Evolutionary conservation across 2,113 vertebrate species (phyloP).

Genomic region (Ceratotherium simum): DNA sequence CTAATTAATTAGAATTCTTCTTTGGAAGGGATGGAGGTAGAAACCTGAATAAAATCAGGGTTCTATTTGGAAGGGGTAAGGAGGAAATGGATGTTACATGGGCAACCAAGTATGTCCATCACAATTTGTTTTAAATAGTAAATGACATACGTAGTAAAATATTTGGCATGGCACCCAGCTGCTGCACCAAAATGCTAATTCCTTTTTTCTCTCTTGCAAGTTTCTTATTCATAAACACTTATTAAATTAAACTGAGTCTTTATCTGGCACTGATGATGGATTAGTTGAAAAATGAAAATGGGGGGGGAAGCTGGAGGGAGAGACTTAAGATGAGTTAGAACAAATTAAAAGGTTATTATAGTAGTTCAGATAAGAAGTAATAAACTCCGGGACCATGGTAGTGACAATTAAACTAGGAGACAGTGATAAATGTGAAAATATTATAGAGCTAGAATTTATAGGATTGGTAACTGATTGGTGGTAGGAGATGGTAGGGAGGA

Average conservation of each 20-base stretch:
- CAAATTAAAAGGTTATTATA: slow-evolving; percentile 54
- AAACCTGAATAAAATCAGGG: not conserved
- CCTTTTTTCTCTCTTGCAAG: not conserved
- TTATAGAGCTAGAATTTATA: slow-evolving; percentile 33
- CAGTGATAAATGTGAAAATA: slow-evolving; percentile 58
- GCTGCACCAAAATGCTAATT: not conserved
- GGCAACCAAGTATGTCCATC: not conserved
- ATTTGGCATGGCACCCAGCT: not conserved
- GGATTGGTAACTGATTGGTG: not conserved
- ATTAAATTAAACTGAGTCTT: slow-evolving; percentile 24
- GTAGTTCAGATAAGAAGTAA: slow-evolving; percentile 57
- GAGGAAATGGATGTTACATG: not conserved
- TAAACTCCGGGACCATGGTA: not conserved
- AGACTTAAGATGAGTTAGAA: slow-evolving; percentile 39
- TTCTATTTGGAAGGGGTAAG: not conserved
- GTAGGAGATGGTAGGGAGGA: not conserved
- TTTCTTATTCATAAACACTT: slow-evolving; percentile 35
- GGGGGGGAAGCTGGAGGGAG: not conserved
- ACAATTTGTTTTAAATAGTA: slow-evolving; percentile 44
- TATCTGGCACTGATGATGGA: not conserved
- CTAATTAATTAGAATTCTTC: not conserved
- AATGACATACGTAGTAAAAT: not conserved
- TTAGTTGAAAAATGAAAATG: not conserved
- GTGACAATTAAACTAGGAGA: slow-evolving; percentile 38
- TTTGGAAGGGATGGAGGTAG: not conserved